Conservation (phyloP, 2,797 vertebrate species). For the Aeoliscus strigatus region DNA sequence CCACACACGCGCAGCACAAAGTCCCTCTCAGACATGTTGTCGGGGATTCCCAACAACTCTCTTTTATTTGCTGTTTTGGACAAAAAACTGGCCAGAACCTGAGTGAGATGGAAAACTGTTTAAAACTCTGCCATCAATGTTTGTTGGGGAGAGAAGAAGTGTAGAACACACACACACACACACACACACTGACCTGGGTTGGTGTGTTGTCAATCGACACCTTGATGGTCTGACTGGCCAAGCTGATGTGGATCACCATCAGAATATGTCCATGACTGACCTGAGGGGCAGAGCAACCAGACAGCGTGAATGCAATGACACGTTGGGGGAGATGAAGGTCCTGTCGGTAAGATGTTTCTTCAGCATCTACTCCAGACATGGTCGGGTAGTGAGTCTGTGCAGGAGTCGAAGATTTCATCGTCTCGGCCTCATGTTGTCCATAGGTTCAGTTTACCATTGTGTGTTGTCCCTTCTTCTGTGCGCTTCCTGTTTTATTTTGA, state of each 20-base stretch:
- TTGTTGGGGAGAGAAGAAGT: not conserved
- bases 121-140: not conserved
- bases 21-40: slow-evolving; percentile 80
- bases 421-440: no score
- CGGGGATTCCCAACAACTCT: slow-evolving; percentile 84
- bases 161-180: no score
- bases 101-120: not conserved
- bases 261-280: slow-evolving; percentile 84
- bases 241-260: slow-evolving; percentile 86
- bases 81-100: slow-evolving; percentile 78
- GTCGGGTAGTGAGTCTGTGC: no score
- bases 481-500: no score
- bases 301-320: not conserved
- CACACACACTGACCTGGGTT: no score
- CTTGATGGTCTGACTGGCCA: slow-evolving; percentile 92
- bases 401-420: no score
- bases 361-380: no score
- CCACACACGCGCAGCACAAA: slow-evolving; percentile 93
- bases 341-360: no score
- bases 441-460: no score
- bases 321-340: no score
- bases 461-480: no score
- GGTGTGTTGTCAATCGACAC: slow-evolving; percentile 89
- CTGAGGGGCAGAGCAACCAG: slow-evolving; percentile 19
- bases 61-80: slow-evolving; percentile 90